phyloP scores from a whole-genome alignment of 2,888 invertebrate species.

The Helobdella robusta region DNA sequence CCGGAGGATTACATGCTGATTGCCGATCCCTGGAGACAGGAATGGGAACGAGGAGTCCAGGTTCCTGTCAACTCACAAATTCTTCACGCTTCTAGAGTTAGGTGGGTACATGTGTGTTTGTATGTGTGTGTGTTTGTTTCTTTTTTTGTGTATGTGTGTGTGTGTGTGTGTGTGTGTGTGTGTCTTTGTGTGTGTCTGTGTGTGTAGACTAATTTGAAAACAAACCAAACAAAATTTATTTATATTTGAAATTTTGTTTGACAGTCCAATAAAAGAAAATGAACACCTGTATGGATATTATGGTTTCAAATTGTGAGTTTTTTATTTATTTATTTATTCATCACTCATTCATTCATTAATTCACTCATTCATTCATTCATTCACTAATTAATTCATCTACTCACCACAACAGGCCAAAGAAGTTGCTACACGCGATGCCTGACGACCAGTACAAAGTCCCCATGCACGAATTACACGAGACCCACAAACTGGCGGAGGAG shows the following conservation, averaged over 20 bases:
- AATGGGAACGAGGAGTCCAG: slow-evolving; percentile 96
- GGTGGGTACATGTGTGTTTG: no score
- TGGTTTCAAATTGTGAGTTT: slow-evolving; percentile 34
- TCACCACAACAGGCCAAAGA: slow-evolving; percentile 60
- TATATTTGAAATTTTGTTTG: not conserved
- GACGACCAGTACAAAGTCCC: slow-evolving; percentile 76
- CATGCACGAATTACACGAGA: slow-evolving; percentile 73
- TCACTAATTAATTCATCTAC: no score
- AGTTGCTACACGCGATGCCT: slow-evolving; percentile 78
- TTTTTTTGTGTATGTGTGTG: no score
- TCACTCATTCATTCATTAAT: not conserved
- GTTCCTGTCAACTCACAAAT: slow-evolving; percentile 45
- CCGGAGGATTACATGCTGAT: slow-evolving; percentile 87
- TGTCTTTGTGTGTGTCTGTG: no score
- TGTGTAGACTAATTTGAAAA: no score
- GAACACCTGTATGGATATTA: slow-evolving; percentile 30
- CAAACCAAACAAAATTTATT: no score
- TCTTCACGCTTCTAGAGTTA: not conserved
- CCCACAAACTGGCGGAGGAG: slow-evolving; percentile 77
- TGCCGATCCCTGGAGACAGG: slow-evolving; percentile 93
- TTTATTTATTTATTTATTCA: not conserved
- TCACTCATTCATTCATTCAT: no score
- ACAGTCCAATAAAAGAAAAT: slow-evolving; percentile 28
- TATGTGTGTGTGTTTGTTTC: no score
- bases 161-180: no score